Percentiles rank a stretch among this genome's conserved stretches.
These are phyloP conservation scores for Microplitis manilae DNA, from an alignment of 2,888 invertebrate species.

Conservation along the genomic window DNA sequence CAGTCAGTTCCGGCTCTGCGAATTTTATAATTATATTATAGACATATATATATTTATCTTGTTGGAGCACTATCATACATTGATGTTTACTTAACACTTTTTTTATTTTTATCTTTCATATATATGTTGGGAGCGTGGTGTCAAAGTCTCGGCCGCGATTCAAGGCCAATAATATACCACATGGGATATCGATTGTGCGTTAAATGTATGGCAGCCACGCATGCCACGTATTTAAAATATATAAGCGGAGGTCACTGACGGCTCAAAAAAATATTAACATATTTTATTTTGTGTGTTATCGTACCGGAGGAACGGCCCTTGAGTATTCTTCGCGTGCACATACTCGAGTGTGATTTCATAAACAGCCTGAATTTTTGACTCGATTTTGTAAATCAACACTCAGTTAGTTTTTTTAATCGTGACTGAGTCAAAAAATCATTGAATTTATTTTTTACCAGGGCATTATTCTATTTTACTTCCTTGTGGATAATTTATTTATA, in stretches of 20 bases:
- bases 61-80: not conserved
- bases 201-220: slow-evolving; percentile 52
- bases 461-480: too few species aligned
- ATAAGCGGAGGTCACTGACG: not conserved
- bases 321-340: slow-evolving; percentile 42
- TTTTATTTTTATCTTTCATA: slow-evolving; percentile 1
- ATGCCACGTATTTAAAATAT: slow-evolving; percentile 41
- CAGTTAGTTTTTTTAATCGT: not conserved
- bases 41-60: not conserved
- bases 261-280: too few species aligned
- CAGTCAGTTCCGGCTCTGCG: not conserved
- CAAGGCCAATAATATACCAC: slow-evolving; percentile 46
- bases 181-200: slow-evolving; percentile 54
- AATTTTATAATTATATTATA: slow-evolving; percentile 6
- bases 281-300: slow-evolving; percentile 24
- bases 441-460: too few species aligned
- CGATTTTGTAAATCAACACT: not conserved
- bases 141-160: slow-evolving; percentile 37
- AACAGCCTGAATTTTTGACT: not conserved
- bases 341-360: slow-evolving; percentile 12
- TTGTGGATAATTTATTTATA: too few species aligned
- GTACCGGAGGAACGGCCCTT: slow-evolving; percentile 38
- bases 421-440: too few species aligned
- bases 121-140: slow-evolving; percentile 11
- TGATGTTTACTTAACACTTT: slow-evolving; percentile 6